Evolutionary conservation across 2,888 invertebrate genomes (phyloP), one percentile per base, ranked within the genome.

Genomic region (Drosophila mayaguana): DNA sequence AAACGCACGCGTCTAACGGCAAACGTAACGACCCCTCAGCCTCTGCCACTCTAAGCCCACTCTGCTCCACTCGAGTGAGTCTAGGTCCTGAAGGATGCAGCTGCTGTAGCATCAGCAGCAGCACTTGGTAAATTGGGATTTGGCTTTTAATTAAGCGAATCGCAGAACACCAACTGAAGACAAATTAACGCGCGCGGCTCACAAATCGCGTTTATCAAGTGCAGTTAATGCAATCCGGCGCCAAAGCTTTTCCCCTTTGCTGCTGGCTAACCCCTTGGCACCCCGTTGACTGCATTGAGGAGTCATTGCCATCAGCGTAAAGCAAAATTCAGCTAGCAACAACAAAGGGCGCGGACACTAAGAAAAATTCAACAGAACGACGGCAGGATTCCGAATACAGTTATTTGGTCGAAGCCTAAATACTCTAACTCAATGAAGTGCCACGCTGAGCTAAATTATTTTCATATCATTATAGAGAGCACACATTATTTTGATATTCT

Each of bases 1-100:
- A 75, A 78, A 86, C 83, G 83, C 83, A 75, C 72, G 73, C 83
- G 66, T 82, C 65, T 63, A 62, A 64, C 65, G 42, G 59, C 56
- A 51, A 61, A 36, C 62, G 34, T n/a, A 54, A 32, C 56, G 48
- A n/a, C 42, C 51, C 48, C 36, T 43, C 4, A 38, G 43, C 32
- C 34, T 2, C 34, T 11, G 2, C 38, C 61, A 2, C 43, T 36
- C 43, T 20, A 5, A n/a, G 6, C 5, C 32, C 38, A 38, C 38
- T 43, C n/a, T 9, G 51, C 18, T 42, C 20, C 38, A 22, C 42
- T 42, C n/a, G 9, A 68, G 43, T 11, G 36, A 34, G 42, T 69
- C 59, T 55, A 46, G 48, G 3, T 25, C 14, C n/a, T 46, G 43
- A 53, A 54, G 59, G 51, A 55, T 64, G 68, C 56, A 48, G 45